Percentiles rank a stretch among this genome's conserved stretches.
Conservation (phyloP, 2,888 invertebrate genomes). For the Drosophila greeni region DNA sequence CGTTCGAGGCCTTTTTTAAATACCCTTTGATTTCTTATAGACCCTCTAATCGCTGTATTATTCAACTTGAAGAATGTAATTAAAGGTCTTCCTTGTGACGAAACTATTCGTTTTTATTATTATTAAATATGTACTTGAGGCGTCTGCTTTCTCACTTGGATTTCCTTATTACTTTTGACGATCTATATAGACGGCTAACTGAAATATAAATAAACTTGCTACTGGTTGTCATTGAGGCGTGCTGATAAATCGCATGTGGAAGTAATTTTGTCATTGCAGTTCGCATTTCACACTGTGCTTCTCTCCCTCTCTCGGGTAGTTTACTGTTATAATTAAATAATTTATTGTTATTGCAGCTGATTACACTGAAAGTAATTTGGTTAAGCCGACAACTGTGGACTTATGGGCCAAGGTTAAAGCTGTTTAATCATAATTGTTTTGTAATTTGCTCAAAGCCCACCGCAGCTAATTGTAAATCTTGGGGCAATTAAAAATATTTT, state of each 20-base stretch:
- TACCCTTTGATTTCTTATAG: background rate
- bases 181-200: slow-evolving; percentile 23
- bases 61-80: background rate
- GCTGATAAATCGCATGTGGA: slow-evolving; percentile 47
- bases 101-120: background rate
- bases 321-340: slow-evolving; percentile 47
- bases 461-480: slow-evolving; percentile 8
- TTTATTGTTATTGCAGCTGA: slow-evolving; percentile 21
- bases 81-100: no score
- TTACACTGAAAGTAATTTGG: background rate
- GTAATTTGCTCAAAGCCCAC: slow-evolving; percentile 14
- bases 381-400: slow-evolving; percentile 1
- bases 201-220: slow-evolving; percentile 28
- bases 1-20: background rate
- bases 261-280: slow-evolving; percentile 30
- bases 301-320: background rate
- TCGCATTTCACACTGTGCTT: slow-evolving; percentile 27
- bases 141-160: background rate
- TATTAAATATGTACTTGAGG: background rate
- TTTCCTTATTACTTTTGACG: slow-evolving; percentile 18
- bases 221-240: slow-evolving; percentile 33
- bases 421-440: slow-evolving; percentile 18
- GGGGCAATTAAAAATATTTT: slow-evolving; percentile 10
- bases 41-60: no score
- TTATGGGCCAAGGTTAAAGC: slow-evolving; percentile 18